Percentiles rank a stretch among this genome's conserved stretches.
Evolutionary conservation across 1,140 invertebrate genomes (phyloP).

Genomic region (Thaumetopoea pityocampa): DNA sequence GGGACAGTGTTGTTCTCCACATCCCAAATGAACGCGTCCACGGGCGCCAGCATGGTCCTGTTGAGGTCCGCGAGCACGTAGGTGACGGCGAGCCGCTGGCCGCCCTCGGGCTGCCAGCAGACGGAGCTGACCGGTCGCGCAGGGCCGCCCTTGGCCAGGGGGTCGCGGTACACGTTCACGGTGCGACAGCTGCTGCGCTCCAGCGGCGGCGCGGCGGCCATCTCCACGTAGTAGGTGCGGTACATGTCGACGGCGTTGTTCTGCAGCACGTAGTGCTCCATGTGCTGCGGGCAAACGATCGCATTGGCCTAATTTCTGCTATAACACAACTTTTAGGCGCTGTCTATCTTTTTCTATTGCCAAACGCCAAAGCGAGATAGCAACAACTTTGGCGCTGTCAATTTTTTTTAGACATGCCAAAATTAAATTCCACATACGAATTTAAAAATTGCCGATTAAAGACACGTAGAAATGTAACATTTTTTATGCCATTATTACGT

Average conservation of each 20-base stretch:
- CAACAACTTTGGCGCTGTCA: no score
- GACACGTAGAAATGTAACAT: no score
- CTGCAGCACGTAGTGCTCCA: conserved; percentile 92
- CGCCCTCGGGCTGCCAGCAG: conserved; percentile 92
- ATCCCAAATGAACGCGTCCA: conserved; percentile 93
- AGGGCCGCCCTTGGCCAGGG: conserved; percentile 8
- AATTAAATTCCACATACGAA: no score
- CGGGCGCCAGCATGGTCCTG: conserved; percentile 42
- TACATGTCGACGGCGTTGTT: conserved; percentile 96
- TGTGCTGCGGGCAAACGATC: conserved; percentile 74
- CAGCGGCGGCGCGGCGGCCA: conserved; percentile 76
- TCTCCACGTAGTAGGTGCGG: conserved; percentile 88
- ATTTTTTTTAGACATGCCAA: no score
- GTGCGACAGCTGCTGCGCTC: conserved; percentile 81
- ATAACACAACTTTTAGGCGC: no score
- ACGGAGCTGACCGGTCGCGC: conserved; percentile 87
- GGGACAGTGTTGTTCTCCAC: conserved; percentile 93
- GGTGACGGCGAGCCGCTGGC: conserved; percentile 87
- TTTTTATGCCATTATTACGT: no score
- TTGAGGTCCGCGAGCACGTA: conserved; percentile 91
- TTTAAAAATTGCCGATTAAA: no score
- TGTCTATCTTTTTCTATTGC: no score
- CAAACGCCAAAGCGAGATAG: no score
- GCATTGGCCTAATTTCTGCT: no score
- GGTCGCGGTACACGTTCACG: conserved; percentile 51